A percentile compares a stretch with the other conserved stretches of the same genome.
phyloP scores from a whole-genome alignment of 2,113 vertebrate genomes.

The Tringa solitaria region DNA sequence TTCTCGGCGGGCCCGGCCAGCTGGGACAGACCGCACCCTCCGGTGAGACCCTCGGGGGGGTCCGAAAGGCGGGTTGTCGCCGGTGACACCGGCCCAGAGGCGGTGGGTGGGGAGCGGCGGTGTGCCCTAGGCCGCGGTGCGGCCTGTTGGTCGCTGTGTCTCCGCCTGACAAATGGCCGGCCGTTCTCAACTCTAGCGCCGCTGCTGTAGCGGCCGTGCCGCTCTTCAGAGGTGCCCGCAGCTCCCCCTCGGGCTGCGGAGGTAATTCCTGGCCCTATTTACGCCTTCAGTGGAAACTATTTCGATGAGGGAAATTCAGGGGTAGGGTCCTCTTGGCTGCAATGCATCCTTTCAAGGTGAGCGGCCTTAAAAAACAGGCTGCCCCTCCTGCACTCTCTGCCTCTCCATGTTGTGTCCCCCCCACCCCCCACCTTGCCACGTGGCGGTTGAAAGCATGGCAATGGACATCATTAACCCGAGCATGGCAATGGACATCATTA shows the following conservation, averaged over 20 bases:
- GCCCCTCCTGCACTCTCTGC: fast-evolving
- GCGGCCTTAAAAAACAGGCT: background rate
- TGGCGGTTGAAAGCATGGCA: fast-evolving
- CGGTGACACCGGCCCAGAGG: background rate
- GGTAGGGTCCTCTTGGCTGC: background rate
- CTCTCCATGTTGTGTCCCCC: too few species aligned
- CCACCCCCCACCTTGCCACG: fast-evolving
- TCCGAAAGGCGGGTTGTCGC: background rate
- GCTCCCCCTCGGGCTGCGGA: background rate
- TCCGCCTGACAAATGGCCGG: background rate
- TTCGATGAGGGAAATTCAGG: background rate
- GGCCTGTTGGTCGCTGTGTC: background rate
- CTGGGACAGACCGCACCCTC: background rate
- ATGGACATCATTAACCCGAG: fast-evolving
- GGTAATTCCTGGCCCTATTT: background rate
- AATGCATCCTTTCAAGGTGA: background rate
- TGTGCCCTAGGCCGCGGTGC: background rate
- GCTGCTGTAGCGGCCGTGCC: background rate
- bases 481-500: fast-evolving
- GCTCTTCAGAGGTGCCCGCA: background rate
- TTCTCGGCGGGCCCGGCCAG: background rate
- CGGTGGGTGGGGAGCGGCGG: background rate
- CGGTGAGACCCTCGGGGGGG: too few species aligned
- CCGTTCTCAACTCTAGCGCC: background rate
- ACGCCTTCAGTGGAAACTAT: background rate